Conservation (phyloP, 2,797 vertebrate species). For the Eulemur albifrons region DNA sequence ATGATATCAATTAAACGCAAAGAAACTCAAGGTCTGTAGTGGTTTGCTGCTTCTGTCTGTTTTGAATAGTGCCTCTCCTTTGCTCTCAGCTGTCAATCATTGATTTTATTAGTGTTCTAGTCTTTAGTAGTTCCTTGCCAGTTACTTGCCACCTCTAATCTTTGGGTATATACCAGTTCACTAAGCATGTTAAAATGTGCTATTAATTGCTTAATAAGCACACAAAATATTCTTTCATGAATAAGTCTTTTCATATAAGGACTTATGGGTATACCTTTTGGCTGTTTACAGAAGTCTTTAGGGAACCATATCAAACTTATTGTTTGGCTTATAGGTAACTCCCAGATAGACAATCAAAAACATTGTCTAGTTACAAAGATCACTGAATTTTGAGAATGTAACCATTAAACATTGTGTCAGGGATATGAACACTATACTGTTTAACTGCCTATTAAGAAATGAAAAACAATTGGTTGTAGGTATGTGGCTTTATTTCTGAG, state of each 20-base stretch:
- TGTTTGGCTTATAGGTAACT: neutral
- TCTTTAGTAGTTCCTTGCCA: neutral
- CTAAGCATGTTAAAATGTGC: neutral
- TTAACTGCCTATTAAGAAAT: neutral
- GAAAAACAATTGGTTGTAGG: neutral
- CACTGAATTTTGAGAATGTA: constrained; percentile 10
- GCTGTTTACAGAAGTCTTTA: neutral
- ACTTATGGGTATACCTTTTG: neutral
- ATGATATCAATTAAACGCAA: neutral
- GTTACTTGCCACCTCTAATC: constrained; percentile 8
- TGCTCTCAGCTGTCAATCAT: neutral
- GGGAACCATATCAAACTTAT: neutral
- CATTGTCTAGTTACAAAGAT: neutral
- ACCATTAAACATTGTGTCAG: neutral
- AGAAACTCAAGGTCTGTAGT: neutral
- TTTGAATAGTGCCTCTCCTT: neutral
- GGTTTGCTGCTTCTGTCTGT: neutral
- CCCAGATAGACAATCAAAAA: neutral
- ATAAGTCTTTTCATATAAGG: neutral
- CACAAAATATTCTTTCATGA: neutral
- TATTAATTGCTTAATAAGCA: neutral
- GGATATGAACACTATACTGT: neutral
- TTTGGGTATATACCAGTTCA: neutral
- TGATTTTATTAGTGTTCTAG: neutral
- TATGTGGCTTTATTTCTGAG: neutral